Percentiles rank a stretch among this genome's conserved stretches.
phyloP scores from a whole-genome alignment of 2,797 vertebrate species.

The Limosa lapponica region DNA sequence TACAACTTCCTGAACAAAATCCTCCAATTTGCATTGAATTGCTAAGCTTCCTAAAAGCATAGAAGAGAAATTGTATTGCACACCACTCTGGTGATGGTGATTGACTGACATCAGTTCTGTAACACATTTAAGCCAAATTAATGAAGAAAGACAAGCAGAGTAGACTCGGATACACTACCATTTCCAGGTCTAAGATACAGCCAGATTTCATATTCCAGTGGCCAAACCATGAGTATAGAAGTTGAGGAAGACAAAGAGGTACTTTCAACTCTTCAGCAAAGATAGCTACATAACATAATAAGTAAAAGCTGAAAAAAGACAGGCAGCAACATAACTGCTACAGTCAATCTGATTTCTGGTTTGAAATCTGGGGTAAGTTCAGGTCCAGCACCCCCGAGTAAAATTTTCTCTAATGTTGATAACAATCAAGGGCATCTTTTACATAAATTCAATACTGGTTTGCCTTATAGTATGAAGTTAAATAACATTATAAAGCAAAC shows the following conservation, averaged over 20 bases:
- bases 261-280: neutral
- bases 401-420: neutral
- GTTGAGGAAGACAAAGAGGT: neutral
- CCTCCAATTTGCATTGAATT: neutral
- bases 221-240: neutral
- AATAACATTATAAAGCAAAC: neutral
- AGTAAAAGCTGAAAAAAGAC: neutral
- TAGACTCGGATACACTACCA: neutral
- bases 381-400: neutral
- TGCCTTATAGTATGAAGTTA: neutral
- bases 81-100: neutral
- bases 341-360: neutral
- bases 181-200: neutral
- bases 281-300: neutral
- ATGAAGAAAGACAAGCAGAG: neutral
- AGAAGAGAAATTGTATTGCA: neutral
- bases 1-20: neutral
- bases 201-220: neutral
- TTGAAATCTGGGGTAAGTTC: neutral
- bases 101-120: neutral
- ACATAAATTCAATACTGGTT: neutral
- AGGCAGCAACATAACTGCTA: neutral
- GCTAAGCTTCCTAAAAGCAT: neutral
- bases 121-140: neutral
- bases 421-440: neutral